phyloP scores from a whole-genome alignment of 2,888 invertebrate genomes.

The Yponomeuta malinellus region DNA sequence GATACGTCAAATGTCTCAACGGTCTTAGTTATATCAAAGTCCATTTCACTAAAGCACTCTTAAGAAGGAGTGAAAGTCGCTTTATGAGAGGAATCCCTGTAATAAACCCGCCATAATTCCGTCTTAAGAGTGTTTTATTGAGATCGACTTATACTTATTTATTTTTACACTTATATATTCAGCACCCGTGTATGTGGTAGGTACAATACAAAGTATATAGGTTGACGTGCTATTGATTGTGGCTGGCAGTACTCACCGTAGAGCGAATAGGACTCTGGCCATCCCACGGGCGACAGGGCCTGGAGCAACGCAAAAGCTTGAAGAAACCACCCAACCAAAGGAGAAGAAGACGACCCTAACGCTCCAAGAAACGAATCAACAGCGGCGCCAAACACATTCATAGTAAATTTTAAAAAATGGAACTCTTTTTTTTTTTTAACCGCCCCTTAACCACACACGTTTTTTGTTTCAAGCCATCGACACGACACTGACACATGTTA shows the following conservation, averaged over 20 bases:
- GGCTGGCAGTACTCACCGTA: constrained; percentile 32
- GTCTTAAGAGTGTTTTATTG: too few species aligned
- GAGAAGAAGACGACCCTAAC: background rate
- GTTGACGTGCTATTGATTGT: too few species aligned
- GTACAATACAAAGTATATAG: too few species aligned
- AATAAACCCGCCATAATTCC: too few species aligned
- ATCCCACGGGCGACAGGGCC: constrained; percentile 41
- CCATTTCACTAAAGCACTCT: too few species aligned
- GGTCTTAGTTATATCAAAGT: too few species aligned
- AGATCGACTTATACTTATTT: too few species aligned
- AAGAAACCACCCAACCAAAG: constrained; percentile 39
- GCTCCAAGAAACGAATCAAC: background rate
- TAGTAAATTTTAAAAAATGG: background rate
- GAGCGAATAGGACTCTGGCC: constrained; percentile 44
- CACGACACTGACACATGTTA: background rate
- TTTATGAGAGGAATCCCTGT: too few species aligned
- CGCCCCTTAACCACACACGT: background rate
- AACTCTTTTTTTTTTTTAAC: background rate
- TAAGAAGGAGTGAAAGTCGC: too few species aligned
- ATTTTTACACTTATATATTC: too few species aligned
- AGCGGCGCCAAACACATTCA: background rate
- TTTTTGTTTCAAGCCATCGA: background rate
- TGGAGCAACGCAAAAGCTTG: constrained; percentile 42
- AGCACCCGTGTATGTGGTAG: too few species aligned
- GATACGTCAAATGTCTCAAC: too few species aligned